These are phyloP conservation scores for Geotrupes spiniger DNA, from an alignment of 2,888 invertebrate species.

Conservation along the genomic window DNA sequence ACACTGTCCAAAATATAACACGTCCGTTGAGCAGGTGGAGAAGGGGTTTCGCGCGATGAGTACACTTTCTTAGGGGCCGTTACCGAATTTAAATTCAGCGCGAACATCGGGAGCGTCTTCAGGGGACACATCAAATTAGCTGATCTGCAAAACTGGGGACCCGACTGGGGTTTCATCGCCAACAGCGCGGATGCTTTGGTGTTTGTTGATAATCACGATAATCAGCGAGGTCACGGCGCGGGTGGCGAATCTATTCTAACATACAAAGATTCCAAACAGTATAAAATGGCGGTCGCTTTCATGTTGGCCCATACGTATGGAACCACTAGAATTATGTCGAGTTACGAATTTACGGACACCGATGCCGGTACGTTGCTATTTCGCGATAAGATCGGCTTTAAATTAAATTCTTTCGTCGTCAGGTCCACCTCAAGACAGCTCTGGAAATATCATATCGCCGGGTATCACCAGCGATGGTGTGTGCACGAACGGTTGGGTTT, in stretches of 20 bases:
- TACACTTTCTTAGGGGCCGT: constrained; percentile 57
- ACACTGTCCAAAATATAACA: neutral
- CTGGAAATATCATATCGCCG: constrained; percentile 63
- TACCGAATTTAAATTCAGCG: constrained; percentile 69
- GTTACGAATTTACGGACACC: constrained; percentile 65
- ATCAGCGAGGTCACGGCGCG: constrained; percentile 52
- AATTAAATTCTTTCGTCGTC: neutral
- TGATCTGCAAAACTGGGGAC: constrained; percentile 63
- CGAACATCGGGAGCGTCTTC: constrained; percentile 59
- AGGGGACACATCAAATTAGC: constrained; percentile 61
- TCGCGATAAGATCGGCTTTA: neutral
- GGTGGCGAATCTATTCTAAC: constrained; percentile 58
- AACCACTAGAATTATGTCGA: constrained; percentile 79
- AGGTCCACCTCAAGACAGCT: constrained; percentile 67
- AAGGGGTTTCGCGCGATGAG: constrained; percentile 48
- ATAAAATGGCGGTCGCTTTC: constrained; percentile 78
- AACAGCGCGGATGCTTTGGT: constrained; percentile 38
- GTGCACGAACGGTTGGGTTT: constrained; percentile 75
- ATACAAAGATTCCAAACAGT: constrained; percentile 63
- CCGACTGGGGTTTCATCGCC: constrained; percentile 64
- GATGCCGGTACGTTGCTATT: constrained; percentile 43
- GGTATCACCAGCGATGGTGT: constrained; percentile 61
- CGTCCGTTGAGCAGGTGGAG: constrained; percentile 32
- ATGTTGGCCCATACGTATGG: constrained; percentile 85
- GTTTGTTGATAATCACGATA: constrained; percentile 72